Evolutionary conservation across 2,797 vertebrate genomes (phyloP).

Genomic region (Aldrovandia affinis): DNA sequence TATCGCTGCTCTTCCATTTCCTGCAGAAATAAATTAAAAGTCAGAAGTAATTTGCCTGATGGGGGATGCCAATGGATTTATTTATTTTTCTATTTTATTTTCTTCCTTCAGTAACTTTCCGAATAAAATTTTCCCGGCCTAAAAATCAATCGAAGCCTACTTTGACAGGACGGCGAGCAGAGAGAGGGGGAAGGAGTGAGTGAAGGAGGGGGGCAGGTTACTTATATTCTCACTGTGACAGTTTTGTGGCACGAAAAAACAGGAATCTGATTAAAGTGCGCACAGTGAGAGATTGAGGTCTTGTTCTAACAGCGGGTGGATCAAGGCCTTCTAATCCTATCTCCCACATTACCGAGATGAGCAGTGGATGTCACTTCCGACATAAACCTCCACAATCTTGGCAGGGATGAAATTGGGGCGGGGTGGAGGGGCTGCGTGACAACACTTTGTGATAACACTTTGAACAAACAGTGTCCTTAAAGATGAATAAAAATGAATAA

Average conservation of each 20-base stretch:
- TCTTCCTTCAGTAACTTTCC: constrained; percentile 69
- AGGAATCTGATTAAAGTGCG: constrained; percentile 96
- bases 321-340: constrained; percentile 93
- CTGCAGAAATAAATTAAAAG: constrained; percentile 99
- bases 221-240: constrained; percentile 97
- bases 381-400: constrained; percentile 66
- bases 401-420: background rate
- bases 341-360: constrained; percentile 76
- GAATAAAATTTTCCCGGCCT: constrained; percentile 78
- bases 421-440: no score
- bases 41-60: constrained; percentile 99
- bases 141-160: constrained; percentile 94
- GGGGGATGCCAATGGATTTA: constrained; percentile 89
- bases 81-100: constrained; percentile 37
- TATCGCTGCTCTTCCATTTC: constrained; percentile 98
- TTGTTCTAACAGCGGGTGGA: constrained; percentile 93
- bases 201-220: constrained; percentile 37
- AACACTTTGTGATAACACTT: background rate
- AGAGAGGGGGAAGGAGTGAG: background rate
- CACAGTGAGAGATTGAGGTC: constrained; percentile 98
- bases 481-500: background rate
- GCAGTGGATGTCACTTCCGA: constrained; percentile 58
- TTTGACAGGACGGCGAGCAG: constrained; percentile 74
- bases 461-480: background rate
- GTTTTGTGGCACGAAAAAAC: constrained; percentile 91